These are phyloP conservation scores for Muntiacus muntjak DNA, from an alignment of 2,113 vertebrate species.

Conservation along the genomic window DNA sequence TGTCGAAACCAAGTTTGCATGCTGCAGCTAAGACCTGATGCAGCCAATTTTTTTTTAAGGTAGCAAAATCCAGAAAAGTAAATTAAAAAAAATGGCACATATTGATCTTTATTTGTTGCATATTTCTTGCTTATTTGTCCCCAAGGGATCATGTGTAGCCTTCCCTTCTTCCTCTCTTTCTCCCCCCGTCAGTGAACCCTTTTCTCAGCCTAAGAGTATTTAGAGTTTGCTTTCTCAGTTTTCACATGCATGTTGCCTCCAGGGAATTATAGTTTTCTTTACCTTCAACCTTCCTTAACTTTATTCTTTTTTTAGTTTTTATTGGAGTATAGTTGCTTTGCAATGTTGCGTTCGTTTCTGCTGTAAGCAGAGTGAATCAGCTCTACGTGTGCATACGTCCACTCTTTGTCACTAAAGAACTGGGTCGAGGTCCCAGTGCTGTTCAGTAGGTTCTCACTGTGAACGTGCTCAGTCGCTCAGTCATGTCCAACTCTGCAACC, in stretches of 20 bases:
- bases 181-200: not conserved
- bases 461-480: fast-evolving
- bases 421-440: not conserved
- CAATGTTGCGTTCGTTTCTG: fast-evolving
- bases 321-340: not conserved
- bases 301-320: not conserved
- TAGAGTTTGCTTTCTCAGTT: not conserved
- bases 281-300: not conserved
- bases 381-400: fast-evolving
- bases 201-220: not conserved
- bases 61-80: not conserved
- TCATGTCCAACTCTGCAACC: not conserved
- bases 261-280: no score
- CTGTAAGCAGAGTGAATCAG: fast-evolving
- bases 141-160: not conserved
- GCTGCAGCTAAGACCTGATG: not conserved
- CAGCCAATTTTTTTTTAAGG: not conserved
- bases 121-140: not conserved
- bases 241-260: not conserved
- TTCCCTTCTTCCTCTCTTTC: not conserved
- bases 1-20: not conserved
- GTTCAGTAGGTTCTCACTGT: not conserved
- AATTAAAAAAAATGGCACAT: not conserved
- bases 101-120: not conserved
- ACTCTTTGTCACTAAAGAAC: not conserved